A percentile compares a stretch with the other conserved stretches of the same genome.
Evolutionary conservation across 2,888 invertebrate species (phyloP).

Genomic region (Stratiomys singularior): DNA sequence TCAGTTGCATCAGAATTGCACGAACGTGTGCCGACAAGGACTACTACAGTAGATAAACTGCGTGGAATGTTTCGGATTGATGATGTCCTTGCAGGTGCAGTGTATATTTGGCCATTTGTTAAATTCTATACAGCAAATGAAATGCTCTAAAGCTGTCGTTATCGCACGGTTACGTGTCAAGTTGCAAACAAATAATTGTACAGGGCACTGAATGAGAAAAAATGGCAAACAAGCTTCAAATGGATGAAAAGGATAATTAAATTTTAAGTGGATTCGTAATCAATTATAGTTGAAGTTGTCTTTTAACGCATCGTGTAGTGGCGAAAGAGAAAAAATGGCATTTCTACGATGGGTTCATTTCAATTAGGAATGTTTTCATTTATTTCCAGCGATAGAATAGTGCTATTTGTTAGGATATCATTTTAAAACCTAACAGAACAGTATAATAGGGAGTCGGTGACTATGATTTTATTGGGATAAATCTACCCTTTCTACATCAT

Average conservation of each 20-base stretch:
- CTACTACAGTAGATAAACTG: slow-evolving; percentile 28
- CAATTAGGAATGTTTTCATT: too few species aligned
- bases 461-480: too few species aligned
- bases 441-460: too few species aligned
- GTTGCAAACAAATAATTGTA: slow-evolving; percentile 16
- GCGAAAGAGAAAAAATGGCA: too few species aligned
- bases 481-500: too few species aligned
- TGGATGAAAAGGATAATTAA: neutral
- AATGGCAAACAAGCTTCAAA: neutral
- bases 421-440: too few species aligned
- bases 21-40: neutral
- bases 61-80: slow-evolving; percentile 33
- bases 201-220: neutral
- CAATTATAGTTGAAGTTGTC: neutral
- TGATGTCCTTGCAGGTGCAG: slow-evolving; percentile 37
- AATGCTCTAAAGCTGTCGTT: too few species aligned
- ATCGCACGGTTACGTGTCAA: slow-evolving; percentile 15
- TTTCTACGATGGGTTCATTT: too few species aligned
- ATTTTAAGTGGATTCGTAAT: neutral
- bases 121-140: neutral
- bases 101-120: slow-evolving; percentile 30
- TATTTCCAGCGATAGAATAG: too few species aligned
- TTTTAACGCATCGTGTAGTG: neutral
- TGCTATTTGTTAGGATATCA: too few species aligned
- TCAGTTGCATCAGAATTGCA: neutral